phyloP scores from a whole-genome alignment of 2,888 invertebrate genomes.

The Tillus elongatus region DNA sequence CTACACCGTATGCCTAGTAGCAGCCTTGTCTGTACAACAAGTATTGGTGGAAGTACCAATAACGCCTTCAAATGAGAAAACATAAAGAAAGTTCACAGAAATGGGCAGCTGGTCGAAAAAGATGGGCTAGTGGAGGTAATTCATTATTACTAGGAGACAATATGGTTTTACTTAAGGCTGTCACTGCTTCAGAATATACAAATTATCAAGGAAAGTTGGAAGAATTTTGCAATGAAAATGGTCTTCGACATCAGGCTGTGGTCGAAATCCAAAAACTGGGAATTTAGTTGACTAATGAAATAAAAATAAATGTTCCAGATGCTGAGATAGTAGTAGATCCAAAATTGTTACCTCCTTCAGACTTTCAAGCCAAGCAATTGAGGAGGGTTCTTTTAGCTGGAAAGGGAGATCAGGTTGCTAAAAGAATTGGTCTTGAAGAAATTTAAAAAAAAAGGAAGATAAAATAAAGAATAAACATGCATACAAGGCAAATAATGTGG shows the following conservation, averaged over 20 bases:
- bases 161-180: slow-evolving; percentile 79
- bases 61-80: slow-evolving; percentile 34
- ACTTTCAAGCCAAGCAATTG: slow-evolving; percentile 46
- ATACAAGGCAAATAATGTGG: slow-evolving; percentile 73
- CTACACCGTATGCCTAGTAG: slow-evolving; percentile 81
- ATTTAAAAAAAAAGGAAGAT: slow-evolving; percentile 55
- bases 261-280: slow-evolving; percentile 86
- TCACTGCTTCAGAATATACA: slow-evolving; percentile 82
- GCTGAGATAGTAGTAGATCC: slow-evolving; percentile 59
- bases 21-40: slow-evolving; percentile 90
- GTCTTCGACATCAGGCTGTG: slow-evolving; percentile 81
- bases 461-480: slow-evolving; percentile 71
- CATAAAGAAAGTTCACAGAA: slow-evolving; percentile 28
- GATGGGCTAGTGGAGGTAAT: slow-evolving; percentile 68
- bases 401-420: slow-evolving; percentile 81
- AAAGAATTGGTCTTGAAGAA: slow-evolving; percentile 60
- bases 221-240: slow-evolving; percentile 69
- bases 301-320: slow-evolving; percentile 65
- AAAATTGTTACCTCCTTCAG: slow-evolving; percentile 69
- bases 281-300: slow-evolving; percentile 80
- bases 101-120: slow-evolving; percentile 50
- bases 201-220: slow-evolving; percentile 52
- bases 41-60: slow-evolving; percentile 51
- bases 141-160: slow-evolving; percentile 77
- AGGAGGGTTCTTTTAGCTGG: slow-evolving; percentile 33